These are phyloP conservation scores for Bombus sylvicola DNA, from an alignment of 1,140 invertebrate genomes.

Conservation along the genomic window DNA sequence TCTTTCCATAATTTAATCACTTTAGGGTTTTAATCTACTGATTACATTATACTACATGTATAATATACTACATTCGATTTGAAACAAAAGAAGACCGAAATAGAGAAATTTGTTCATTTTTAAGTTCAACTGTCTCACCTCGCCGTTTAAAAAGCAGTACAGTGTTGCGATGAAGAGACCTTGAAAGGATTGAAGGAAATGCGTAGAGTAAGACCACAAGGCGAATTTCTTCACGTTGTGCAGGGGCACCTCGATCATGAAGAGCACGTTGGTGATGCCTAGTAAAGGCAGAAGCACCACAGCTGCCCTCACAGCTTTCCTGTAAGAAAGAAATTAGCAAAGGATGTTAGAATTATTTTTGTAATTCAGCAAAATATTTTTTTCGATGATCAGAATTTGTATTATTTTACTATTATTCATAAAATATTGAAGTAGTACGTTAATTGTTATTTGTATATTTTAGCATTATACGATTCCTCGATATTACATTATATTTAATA, in stretches of 20 bases:
- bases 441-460: too few species aligned
- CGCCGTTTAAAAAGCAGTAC: slow-evolving; percentile 95
- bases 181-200: slow-evolving; percentile 93
- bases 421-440: background rate
- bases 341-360: background rate
- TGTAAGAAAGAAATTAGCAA: slow-evolving; percentile 70
- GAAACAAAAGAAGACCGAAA: background rate
- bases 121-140: slow-evolving; percentile 84
- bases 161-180: slow-evolving; percentile 92
- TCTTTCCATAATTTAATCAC: slow-evolving; percentile 16
- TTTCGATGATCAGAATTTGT: background rate
- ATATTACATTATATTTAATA: too few species aligned
- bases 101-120: background rate
- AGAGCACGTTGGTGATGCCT: slow-evolving; percentile 90
- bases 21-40: background rate
- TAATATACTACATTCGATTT: background rate
- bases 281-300: slow-evolving; percentile 91
- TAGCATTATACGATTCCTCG: too few species aligned
- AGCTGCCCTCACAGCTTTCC: slow-evolving; percentile 91
- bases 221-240: slow-evolving; percentile 88
- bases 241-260: slow-evolving; percentile 87
- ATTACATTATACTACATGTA: background rate
- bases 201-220: slow-evolving; percentile 90
- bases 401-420: background rate
- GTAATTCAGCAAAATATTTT: background rate